These are phyloP conservation scores for Collichthys lucidus DNA, from an alignment of 2,113 vertebrate genomes.

Conservation along the genomic window DNA sequence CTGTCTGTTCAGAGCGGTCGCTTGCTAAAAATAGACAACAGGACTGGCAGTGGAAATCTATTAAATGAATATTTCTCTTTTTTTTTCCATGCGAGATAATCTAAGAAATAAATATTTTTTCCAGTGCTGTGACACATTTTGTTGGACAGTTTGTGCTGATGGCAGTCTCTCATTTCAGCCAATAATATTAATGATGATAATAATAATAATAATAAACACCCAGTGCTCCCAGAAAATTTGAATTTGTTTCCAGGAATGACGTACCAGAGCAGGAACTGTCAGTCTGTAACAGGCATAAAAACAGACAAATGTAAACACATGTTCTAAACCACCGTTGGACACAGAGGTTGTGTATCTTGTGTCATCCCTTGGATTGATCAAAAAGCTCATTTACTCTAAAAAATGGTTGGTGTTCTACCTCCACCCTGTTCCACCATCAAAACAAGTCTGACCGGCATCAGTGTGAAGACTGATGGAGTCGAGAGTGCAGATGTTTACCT, in stretches of 20 bases:
- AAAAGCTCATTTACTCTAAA: conserved; percentile 10
- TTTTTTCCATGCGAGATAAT: not conserved
- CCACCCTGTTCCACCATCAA: conserved; percentile 4
- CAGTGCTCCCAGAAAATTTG: not conserved
- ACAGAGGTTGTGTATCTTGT: conserved; percentile 20
- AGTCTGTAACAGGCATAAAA: conserved; percentile 27
- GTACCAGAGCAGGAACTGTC: conserved; percentile 17
- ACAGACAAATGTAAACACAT: conserved; percentile 23
- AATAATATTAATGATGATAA: no score
- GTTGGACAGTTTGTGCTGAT: not conserved
- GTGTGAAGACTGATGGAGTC: conserved; percentile 10
- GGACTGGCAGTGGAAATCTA: conserved; percentile 19
- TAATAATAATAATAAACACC: not conserved
- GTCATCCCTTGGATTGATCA: conserved; percentile 16
- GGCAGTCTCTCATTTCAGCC: not conserved
- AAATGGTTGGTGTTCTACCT: not conserved
- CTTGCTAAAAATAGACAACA: not conserved
- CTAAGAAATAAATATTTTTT: not conserved
- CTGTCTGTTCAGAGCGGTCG: not conserved
- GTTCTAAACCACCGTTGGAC: not conserved
- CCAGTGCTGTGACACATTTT: not conserved
- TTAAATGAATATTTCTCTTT: not conserved
- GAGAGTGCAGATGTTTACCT: conserved; percentile 23
- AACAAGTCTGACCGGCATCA: conserved; percentile 2
- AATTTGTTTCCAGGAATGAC: not conserved